Conservation (phyloP, 2,797 vertebrate species). For the Clarias platycephalus region DNA sequence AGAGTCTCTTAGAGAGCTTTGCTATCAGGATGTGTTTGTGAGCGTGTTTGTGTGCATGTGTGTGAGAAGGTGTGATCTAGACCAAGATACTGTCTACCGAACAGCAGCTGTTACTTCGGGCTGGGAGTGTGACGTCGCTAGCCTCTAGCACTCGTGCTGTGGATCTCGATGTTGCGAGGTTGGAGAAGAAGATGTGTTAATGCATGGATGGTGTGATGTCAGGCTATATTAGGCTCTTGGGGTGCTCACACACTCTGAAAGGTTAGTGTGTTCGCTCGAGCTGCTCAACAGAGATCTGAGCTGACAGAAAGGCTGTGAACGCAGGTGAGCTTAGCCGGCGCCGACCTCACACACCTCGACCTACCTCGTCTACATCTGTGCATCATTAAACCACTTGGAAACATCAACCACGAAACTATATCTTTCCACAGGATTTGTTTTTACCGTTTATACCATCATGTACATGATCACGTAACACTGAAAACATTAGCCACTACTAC, state of each 20-base stretch:
- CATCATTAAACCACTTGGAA: slow-evolving; percentile 10
- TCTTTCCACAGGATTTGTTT: not conserved
- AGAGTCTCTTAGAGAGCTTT: slow-evolving; percentile 7
- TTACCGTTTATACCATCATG: not conserved
- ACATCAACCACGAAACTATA: not conserved
- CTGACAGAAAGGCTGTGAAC: slow-evolving; percentile 67
- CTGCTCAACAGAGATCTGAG: slow-evolving; percentile 61
- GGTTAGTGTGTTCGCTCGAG: slow-evolving; percentile 60
- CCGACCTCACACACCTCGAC: slow-evolving; percentile 63
- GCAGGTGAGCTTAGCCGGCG: slow-evolving; percentile 69
- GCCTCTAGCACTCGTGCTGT: slow-evolving; percentile 3
- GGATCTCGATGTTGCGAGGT: not conserved
- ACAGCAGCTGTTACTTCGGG: slow-evolving; percentile 19
- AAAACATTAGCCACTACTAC: not conserved
- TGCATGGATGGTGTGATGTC: slow-evolving; percentile 65
- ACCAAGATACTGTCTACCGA: slow-evolving; percentile 13
- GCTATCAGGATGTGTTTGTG: not conserved
- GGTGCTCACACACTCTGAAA: slow-evolving; percentile 62
- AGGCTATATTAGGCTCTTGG: slow-evolving; percentile 62
- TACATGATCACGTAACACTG: too few relatives aligned
- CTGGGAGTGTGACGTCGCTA: slow-evolving; percentile 5
- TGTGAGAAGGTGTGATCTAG: not conserved
- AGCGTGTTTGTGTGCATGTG: not conserved
- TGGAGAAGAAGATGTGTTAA: slow-evolving; percentile 59
- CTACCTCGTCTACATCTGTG: slow-evolving; percentile 50